These are phyloP conservation scores for Cotesia typhae DNA, from an alignment of 1,140 invertebrate genomes.

Conservation along the genomic window DNA sequence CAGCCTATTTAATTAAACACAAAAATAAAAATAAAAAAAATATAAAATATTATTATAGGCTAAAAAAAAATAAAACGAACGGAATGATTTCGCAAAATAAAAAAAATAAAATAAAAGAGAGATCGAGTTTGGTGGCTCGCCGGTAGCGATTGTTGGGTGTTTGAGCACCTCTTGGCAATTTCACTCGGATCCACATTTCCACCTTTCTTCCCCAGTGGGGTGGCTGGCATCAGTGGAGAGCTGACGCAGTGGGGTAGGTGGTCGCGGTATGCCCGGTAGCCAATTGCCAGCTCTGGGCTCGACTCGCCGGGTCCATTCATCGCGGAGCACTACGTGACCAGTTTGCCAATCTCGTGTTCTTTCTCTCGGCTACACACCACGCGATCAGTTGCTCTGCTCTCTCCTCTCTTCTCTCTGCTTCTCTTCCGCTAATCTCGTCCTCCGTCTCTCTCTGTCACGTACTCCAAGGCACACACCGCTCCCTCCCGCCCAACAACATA, in stretches of 20 bases:
- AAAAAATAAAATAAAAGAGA: conserved; percentile 7
- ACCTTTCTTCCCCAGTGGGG: conserved; percentile 40
- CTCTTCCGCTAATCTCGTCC: conserved; percentile 3
- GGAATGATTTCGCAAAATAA: too few species aligned
- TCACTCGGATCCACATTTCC: conserved; percentile 38
- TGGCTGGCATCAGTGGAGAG: conserved; percentile 46
- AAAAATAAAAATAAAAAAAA: background rate
- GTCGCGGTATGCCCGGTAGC: conserved; percentile 64
- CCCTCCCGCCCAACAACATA: background rate
- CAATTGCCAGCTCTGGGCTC: conserved; percentile 64
- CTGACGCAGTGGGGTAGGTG: conserved; percentile 62
- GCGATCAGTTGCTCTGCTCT: conserved; percentile 38
- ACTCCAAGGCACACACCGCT: conserved; percentile 5
- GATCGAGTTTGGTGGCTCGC: background rate
- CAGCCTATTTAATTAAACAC: background rate
- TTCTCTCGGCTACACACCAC: conserved; percentile 47
- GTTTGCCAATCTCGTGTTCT: conserved; percentile 58
- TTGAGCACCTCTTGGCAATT: conserved; percentile 64
- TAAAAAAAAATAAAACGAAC: background rate
- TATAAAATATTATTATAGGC: background rate
- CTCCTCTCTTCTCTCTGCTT: conserved; percentile 45
- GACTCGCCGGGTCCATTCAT: conserved; percentile 66
- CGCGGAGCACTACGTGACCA: conserved; percentile 65
- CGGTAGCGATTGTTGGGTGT: conserved; percentile 31
- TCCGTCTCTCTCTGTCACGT: conserved; percentile 6